These are phyloP conservation scores for Cyclopterus lumpus DNA, from an alignment of 2,797 vertebrate species.

Conservation along the genomic window DNA sequence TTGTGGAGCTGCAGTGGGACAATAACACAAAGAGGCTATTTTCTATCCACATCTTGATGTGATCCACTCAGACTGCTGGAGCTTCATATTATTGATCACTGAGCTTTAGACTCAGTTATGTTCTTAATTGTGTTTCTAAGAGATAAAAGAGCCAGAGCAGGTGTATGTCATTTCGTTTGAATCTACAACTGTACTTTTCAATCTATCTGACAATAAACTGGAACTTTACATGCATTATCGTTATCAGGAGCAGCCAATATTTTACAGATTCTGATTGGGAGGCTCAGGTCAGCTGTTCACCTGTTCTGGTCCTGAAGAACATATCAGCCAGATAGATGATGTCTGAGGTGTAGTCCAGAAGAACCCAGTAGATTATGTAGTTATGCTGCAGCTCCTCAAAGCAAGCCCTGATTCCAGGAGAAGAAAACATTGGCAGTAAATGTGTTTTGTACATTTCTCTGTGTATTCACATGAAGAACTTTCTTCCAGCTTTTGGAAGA, in stretches of 20 bases:
- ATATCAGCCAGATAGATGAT: constrained; percentile 92
- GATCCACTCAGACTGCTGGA: background rate
- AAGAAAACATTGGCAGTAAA: constrained; percentile 10
- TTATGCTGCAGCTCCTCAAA: constrained; percentile 95
- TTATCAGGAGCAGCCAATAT: background rate
- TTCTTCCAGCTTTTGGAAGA: background rate
- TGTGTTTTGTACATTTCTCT: background rate
- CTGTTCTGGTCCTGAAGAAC: constrained; percentile 91
- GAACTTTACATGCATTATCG: too few species aligned
- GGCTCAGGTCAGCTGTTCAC: constrained; percentile 75
- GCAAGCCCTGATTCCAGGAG: constrained; percentile 85
- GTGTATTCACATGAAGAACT: background rate
- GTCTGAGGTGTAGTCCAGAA: constrained; percentile 92
- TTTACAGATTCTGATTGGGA: background rate
- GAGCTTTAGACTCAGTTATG: background rate
- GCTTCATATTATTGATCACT: background rate
- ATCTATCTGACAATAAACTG: too few species aligned
- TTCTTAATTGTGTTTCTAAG: background rate
- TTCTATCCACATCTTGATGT: background rate
- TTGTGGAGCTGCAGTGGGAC: background rate
- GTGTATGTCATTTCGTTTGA: background rate
- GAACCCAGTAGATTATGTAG: constrained; percentile 87
- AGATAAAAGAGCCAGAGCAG: background rate
- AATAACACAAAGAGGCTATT: background rate
- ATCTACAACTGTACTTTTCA: background rate